These are phyloP conservation scores for Agrotis exclamationis DNA, from an alignment of 2,888 invertebrate genomes.

Conservation along the genomic window DNA sequence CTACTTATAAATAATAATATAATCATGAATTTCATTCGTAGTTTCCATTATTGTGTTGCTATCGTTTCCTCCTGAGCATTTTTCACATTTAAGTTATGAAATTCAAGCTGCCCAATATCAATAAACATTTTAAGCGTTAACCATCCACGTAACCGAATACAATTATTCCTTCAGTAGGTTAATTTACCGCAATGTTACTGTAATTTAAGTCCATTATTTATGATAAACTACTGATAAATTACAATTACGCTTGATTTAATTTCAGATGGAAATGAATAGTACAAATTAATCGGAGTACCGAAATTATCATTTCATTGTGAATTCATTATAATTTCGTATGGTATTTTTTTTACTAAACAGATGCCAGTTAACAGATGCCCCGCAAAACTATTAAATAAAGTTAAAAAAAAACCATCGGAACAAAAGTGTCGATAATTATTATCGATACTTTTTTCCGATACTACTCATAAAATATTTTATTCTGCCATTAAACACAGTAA, in stretches of 20 bases:
- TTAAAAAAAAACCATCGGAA: no score
- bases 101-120: not conserved
- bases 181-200: not conserved
- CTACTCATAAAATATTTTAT: not conserved
- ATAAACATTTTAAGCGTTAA: not conserved
- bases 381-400: no score
- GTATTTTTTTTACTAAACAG: not conserved
- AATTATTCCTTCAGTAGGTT: not conserved
- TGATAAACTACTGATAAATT: not conserved
- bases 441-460: no score
- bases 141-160: not conserved
- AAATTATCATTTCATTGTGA: not conserved
- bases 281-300: constrained; percentile 6
- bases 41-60: no score
- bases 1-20: no score
- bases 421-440: no score
- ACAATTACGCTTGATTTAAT: constrained; percentile 8
- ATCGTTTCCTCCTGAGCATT: not conserved
- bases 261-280: constrained; percentile 6
- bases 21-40: no score
- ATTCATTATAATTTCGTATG: not conserved
- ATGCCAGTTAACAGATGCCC: no score
- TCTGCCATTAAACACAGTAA: not conserved
- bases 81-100: not conserved
- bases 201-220: not conserved